These are phyloP conservation scores for Darevskia nairensis DNA, from an alignment of 2,797 vertebrate genomes.

Conservation along the genomic window DNA sequence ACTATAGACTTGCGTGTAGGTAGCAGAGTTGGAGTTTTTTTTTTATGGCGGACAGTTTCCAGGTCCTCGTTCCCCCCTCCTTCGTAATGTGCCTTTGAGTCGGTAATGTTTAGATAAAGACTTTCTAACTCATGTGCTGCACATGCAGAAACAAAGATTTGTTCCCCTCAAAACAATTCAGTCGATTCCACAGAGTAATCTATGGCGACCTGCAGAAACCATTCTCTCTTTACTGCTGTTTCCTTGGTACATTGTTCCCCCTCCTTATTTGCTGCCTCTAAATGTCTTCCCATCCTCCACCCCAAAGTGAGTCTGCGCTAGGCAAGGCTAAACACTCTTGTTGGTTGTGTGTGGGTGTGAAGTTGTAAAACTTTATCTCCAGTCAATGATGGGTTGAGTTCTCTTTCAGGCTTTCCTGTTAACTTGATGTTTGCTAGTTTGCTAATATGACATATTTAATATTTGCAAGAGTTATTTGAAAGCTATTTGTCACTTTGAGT, in stretches of 20 bases:
- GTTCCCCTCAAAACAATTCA: slow-evolving; percentile 51
- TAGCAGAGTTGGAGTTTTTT: background rate
- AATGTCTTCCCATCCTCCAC: slow-evolving; percentile 7
- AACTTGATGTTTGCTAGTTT: background rate
- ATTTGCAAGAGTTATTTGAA: slow-evolving; percentile 20
- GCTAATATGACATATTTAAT: slow-evolving; percentile 41
- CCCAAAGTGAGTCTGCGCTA: slow-evolving; percentile 3
- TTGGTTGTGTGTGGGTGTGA: background rate
- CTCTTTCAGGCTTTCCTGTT: slow-evolving; percentile 32
- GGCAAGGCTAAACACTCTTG: slow-evolving; percentile 2
- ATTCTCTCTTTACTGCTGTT: slow-evolving; percentile 39
- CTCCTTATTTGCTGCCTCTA: background rate
- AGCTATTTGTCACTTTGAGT: background rate
- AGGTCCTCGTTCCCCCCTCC: too few relatives aligned
- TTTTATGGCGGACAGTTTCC: background rate
- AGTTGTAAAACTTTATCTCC: background rate
- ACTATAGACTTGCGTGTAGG: background rate
- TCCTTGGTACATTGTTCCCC: slow-evolving; percentile 42
- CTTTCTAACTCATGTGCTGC: slow-evolving; percentile 63
- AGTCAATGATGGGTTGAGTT: slow-evolving; percentile 33
- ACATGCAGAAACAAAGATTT: slow-evolving; percentile 62
- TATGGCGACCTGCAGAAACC: slow-evolving; percentile 53
- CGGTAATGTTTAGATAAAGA: slow-evolving; percentile 66
- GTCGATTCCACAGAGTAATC: slow-evolving; percentile 46
- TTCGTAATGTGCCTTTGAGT: background rate